A percentile compares a stretch with the other conserved stretches of the same genome.
These are phyloP conservation scores for Drosophila yakuba DNA, from an alignment of 1,140 invertebrate genomes.

Conservation along the genomic window DNA sequence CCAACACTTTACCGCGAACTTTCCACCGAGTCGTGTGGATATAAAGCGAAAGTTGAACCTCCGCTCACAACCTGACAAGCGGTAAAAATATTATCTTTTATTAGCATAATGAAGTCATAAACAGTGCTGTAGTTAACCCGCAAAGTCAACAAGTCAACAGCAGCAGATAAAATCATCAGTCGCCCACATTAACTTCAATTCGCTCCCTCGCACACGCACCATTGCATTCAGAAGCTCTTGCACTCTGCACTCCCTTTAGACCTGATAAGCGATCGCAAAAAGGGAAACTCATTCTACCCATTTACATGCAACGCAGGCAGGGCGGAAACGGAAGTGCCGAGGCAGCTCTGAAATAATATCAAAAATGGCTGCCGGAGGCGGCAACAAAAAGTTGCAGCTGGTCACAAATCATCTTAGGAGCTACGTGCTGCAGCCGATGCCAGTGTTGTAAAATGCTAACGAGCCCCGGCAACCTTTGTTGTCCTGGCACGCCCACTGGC, in stretches of 20 bases:
- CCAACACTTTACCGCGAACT: background rate
- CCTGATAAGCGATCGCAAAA: slow-evolving; percentile 68
- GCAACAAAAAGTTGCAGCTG: slow-evolving; percentile 77
- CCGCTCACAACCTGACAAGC: slow-evolving; percentile 7
- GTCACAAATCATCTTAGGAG: slow-evolving; percentile 77
- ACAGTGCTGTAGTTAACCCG: slow-evolving; percentile 75
- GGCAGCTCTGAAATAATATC: slow-evolving; percentile 77
- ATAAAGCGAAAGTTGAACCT: background rate
- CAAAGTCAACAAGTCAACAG: slow-evolving; percentile 79
- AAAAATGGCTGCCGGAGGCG: slow-evolving; percentile 80
- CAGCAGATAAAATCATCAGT: slow-evolving; percentile 77
- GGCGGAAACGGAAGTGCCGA: slow-evolving; percentile 76
- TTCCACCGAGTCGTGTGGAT: background rate
- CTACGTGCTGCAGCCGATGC: slow-evolving; percentile 65
- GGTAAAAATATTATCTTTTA: slow-evolving; percentile 73
- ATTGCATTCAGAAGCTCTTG: background rate
- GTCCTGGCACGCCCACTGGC: slow-evolving; percentile 8
- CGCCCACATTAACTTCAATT: slow-evolving; percentile 61
- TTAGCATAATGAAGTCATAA: slow-evolving; percentile 82
- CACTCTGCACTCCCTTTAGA: background rate
- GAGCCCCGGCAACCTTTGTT: slow-evolving; percentile 76
- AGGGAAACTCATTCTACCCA: slow-evolving; percentile 19
- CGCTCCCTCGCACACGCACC: slow-evolving; percentile 17
- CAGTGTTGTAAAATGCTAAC: slow-evolving; percentile 82
- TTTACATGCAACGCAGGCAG: slow-evolving; percentile 72